phyloP scores from a whole-genome alignment of 92 coral and sea anemone genomes.

The Porites lobata region DNA sequence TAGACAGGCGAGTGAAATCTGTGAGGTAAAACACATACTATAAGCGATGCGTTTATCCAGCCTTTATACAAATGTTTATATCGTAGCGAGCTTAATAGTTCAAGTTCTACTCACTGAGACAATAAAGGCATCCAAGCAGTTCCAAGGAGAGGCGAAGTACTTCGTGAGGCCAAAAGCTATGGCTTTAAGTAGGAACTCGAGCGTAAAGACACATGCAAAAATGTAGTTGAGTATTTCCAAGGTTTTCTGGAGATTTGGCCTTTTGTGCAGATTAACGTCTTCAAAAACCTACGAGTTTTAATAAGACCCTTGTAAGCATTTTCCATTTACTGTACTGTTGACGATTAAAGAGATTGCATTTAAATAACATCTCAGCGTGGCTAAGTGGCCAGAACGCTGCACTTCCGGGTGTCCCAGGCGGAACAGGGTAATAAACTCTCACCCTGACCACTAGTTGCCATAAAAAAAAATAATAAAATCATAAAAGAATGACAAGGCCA shows the following conservation, averaged over 20 bases:
- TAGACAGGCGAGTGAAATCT: slow-evolving; percentile 84
- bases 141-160: slow-evolving; percentile 94
- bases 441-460: too few species aligned
- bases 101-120: slow-evolving; percentile 79
- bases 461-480: too few species aligned
- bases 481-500: too few species aligned
- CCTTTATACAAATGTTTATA: not conserved
- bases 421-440: too few species aligned
- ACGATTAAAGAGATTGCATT: too few species aligned
- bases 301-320: not conserved
- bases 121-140: slow-evolving; percentile 89
- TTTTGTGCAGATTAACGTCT: slow-evolving; percentile 83
- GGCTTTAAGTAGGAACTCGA: slow-evolving; percentile 86
- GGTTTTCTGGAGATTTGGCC: slow-evolving; percentile 73
- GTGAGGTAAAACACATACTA: not conserved
- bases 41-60: too few species aligned
- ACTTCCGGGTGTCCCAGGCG: too few species aligned
- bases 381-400: too few species aligned
- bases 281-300: slow-evolving; percentile 81
- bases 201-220: slow-evolving; percentile 85
- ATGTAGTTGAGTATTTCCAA: slow-evolving; percentile 82
- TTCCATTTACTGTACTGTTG: too few species aligned
- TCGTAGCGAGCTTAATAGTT: too few species aligned
- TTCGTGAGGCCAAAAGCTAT: slow-evolving; percentile 86
- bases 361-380: too few species aligned